These are phyloP conservation scores for Hyposoter didymator DNA, from an alignment of 2,888 invertebrate genomes.

Conservation along the genomic window DNA sequence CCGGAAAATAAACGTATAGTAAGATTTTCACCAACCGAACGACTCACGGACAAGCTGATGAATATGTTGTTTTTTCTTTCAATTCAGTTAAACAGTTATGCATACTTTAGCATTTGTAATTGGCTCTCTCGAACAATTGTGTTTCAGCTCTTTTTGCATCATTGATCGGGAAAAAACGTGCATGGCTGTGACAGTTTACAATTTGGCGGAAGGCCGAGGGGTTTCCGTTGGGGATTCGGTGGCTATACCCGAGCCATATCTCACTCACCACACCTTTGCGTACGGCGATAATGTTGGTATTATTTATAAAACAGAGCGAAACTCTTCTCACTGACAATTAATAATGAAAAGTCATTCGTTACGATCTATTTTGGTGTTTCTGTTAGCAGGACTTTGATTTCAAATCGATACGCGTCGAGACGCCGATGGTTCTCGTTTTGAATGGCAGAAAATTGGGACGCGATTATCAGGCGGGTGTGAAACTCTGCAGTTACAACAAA, in stretches of 20 bases:
- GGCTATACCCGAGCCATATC: constrained; percentile 91
- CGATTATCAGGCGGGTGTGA: constrained; percentile 88
- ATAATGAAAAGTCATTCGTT: not conserved
- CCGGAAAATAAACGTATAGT: too few relatives aligned
- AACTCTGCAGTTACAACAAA: constrained; percentile 88
- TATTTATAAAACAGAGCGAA: constrained; percentile 30
- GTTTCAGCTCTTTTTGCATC: constrained; percentile 90
- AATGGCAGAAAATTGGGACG: constrained; percentile 91
- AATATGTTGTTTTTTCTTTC: not conserved
- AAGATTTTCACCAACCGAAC: too few relatives aligned
- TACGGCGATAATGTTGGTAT: constrained; percentile 86
- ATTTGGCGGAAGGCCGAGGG: constrained; percentile 92
- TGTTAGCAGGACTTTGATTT: constrained; percentile 89
- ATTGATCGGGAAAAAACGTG: constrained; percentile 90
- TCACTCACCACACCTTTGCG: constrained; percentile 87
- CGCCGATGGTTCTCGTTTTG: constrained; percentile 90
- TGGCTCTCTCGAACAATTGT: not conserved
- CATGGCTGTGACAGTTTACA: constrained; percentile 92
- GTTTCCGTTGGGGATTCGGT: constrained; percentile 94
- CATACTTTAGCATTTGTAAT: not conserved
- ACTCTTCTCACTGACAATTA: not conserved
- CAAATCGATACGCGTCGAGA: constrained; percentile 91
- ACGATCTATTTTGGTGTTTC: not conserved
- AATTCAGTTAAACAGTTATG: not conserved
- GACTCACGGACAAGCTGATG: not conserved